Conservation (phyloP, 2,888 invertebrate genomes). For the Phanerotoma sp. region DNA sequence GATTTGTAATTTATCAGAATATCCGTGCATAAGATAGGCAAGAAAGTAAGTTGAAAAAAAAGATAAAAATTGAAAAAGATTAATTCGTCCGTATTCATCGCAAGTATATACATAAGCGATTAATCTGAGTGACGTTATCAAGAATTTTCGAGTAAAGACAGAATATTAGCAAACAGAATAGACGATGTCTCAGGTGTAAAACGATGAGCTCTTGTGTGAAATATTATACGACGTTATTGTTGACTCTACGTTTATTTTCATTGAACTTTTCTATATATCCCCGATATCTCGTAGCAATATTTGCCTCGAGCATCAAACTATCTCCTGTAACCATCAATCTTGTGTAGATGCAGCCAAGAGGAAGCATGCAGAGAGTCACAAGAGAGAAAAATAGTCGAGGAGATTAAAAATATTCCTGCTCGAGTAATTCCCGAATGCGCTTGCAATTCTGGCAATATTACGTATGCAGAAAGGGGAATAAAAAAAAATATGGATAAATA, state of each 20-base stretch:
- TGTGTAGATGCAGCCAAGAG: neutral
- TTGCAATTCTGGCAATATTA: constrained; percentile 15
- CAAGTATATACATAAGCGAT: too few species aligned
- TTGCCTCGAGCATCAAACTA: constrained; percentile 14
- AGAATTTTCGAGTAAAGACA: too few species aligned
- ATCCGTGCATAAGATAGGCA: too few species aligned
- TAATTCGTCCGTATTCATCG: too few species aligned
- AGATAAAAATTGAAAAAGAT: too few species aligned
- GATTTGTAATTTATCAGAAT: too few species aligned
- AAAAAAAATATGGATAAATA: too few species aligned
- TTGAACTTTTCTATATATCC: neutral
- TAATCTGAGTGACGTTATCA: too few species aligned
- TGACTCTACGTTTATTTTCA: neutral
- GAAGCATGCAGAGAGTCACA: neutral
- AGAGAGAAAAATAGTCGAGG: constrained; percentile 14
- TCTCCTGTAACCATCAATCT: constrained; percentile 20
- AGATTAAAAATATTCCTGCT: constrained; percentile 24
- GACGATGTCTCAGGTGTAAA: neutral
- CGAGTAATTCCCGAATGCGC: constrained; percentile 16
- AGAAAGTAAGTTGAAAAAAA: too few species aligned
- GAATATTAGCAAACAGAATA: too few species aligned
- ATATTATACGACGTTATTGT: neutral
- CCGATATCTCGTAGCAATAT: constrained; percentile 13
- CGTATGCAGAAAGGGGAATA: constrained; percentile 4
- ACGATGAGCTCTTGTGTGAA: neutral